phyloP scores from a whole-genome alignment of 2,113 vertebrate species.

The Daphoenositta chrysoptera region DNA sequence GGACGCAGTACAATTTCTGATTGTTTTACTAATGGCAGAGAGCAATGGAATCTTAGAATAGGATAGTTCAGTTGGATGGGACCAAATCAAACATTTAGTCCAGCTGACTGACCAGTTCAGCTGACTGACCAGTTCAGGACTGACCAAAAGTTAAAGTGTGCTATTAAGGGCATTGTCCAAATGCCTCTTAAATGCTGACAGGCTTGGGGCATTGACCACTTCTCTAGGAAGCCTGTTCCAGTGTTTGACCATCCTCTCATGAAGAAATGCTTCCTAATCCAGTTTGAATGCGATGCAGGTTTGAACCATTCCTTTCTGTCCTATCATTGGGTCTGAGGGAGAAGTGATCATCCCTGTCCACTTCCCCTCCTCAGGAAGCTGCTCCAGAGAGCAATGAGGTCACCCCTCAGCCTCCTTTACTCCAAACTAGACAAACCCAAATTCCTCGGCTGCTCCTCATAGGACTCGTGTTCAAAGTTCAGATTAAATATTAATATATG shows the following conservation, averaged over 20 bases:
- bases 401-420: not conserved
- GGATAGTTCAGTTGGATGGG: not conserved
- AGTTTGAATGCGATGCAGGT: not conserved
- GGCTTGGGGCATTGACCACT: not conserved
- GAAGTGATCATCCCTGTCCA: not conserved
- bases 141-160: not conserved
- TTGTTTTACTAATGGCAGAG: not conserved
- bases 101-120: not conserved
- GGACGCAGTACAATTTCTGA: not conserved
- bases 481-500: not conserved
- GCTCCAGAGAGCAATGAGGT: not conserved
- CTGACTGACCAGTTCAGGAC: not conserved
- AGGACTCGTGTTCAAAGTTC: not conserved
- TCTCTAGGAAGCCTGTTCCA: not conserved
- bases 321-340: not conserved
- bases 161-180: not conserved
- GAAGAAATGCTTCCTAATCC: not conserved
- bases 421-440: not conserved
- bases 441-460: not conserved
- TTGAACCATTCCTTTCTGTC: rapidly evolving
- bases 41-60: not conserved
- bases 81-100: too few relatives aligned
- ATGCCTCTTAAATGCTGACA: not conserved
- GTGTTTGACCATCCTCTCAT: not conserved
- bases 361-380: not conserved